phyloP scores from a whole-genome alignment of 2,888 invertebrate species.

The Cephus nigrinus region DNA sequence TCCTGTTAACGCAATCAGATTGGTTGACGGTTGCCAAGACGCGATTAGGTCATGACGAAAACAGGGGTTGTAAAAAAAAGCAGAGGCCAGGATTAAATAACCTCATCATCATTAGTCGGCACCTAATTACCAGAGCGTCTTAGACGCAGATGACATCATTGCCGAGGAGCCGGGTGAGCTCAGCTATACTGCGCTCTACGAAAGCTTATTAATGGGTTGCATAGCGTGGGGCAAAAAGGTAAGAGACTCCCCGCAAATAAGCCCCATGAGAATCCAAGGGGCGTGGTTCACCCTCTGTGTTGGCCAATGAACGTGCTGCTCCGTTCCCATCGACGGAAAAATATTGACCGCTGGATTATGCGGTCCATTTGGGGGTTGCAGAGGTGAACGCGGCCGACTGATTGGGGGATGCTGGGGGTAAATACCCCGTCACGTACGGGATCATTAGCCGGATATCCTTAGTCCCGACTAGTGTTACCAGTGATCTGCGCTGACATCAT shows the following conservation, averaged over 20 bases:
- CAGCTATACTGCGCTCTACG: slow-evolving; percentile 14
- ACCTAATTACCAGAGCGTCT: slow-evolving; percentile 56
- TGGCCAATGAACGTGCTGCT: neutral
- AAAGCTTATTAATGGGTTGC: slow-evolving; percentile 39
- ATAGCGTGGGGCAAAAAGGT: slow-evolving; percentile 50
- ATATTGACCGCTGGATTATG: slow-evolving; percentile 64
- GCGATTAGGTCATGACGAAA: slow-evolving; percentile 14
- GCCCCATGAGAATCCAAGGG: slow-evolving; percentile 44
- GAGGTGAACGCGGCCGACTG: slow-evolving; percentile 51
- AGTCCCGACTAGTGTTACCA: slow-evolving; percentile 43
- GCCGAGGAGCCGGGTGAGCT: slow-evolving; percentile 11
- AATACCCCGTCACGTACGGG: slow-evolving; percentile 59
- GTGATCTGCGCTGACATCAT: slow-evolving; percentile 21
- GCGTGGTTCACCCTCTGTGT: slow-evolving; percentile 41
- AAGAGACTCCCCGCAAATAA: slow-evolving; percentile 60
- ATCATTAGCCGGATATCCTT: slow-evolving; percentile 59
- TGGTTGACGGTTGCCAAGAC: neutral
- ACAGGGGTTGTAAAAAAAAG: slow-evolving; percentile 23
- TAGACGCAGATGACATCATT: slow-evolving; percentile 51
- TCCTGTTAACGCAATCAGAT: neutral
- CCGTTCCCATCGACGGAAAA: slow-evolving; percentile 48
- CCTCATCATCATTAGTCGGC: slow-evolving; percentile 55
- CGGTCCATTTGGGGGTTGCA: slow-evolving; percentile 64
- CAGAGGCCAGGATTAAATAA: slow-evolving; percentile 49
- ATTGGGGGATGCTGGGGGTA: slow-evolving; percentile 46